Conservation (phyloP, 1,140 invertebrate genomes). For the Zaprionus capensis region DNA sequence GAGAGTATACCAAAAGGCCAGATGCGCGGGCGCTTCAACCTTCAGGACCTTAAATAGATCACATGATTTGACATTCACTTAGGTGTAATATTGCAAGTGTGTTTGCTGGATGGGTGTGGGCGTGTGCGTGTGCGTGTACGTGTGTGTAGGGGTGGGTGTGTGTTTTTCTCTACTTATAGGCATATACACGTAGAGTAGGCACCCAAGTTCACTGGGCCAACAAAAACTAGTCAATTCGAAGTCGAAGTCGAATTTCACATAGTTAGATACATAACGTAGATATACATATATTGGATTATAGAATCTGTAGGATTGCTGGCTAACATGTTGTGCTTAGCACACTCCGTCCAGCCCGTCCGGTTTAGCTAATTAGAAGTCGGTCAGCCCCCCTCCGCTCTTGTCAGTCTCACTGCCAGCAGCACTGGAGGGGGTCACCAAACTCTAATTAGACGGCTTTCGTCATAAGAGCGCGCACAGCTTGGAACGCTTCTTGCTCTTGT, state of each 20-base stretch:
- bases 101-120: slow-evolving; percentile 44
- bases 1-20: slow-evolving; percentile 68
- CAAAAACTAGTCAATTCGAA: slow-evolving; percentile 34
- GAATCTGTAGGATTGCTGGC: slow-evolving; percentile 10
- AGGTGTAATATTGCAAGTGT: slow-evolving; percentile 77
- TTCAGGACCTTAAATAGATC: slow-evolving; percentile 81
- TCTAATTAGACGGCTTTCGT: slow-evolving; percentile 84
- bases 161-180: slow-evolving; percentile 42
- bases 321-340: slow-evolving; percentile 7
- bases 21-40: slow-evolving; percentile 55
- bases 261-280: slow-evolving; percentile 47
- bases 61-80: slow-evolving; percentile 83
- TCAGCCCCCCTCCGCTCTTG: slow-evolving; percentile 77
- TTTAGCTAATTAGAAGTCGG: slow-evolving; percentile 74
- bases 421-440: slow-evolving; percentile 75
- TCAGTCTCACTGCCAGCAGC: slow-evolving; percentile 68
- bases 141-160: slow-evolving; percentile 20
- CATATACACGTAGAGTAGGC: slow-evolving; percentile 53
- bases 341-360: slow-evolving; percentile 2
- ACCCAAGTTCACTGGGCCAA: slow-evolving; percentile 20
- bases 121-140: slow-evolving; percentile 20
- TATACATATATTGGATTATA: slow-evolving; percentile 36
- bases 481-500: slow-evolving; percentile 83
- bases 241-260: slow-evolving; percentile 26
- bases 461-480: slow-evolving; percentile 83